phyloP scores from a whole-genome alignment of 2,888 invertebrate species.

The Electrophaes corylata region DNA sequence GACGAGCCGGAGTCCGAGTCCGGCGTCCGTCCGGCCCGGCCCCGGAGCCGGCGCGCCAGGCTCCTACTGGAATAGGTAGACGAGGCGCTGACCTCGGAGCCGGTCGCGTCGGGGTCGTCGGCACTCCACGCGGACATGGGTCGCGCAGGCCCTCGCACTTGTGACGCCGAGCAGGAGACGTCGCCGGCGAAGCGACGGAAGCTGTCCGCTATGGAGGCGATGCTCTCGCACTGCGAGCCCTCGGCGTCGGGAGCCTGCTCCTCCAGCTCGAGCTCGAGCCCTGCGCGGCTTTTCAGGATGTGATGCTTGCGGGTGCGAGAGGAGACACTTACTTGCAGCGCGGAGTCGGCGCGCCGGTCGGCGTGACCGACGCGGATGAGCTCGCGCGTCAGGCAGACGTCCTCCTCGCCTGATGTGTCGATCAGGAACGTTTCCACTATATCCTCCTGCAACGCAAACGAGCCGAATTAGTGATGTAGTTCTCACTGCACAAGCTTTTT shows the following conservation, averaged over 20 bases:
- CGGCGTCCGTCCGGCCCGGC: neutral
- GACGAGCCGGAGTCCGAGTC: neutral
- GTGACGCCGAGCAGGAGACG: conserved; percentile 61
- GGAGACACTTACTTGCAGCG: conserved; percentile 61
- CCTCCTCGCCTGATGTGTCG: conserved; percentile 75
- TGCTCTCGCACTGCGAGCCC: conserved; percentile 7
- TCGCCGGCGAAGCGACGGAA: conserved; percentile 37
- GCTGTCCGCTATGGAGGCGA: conserved; percentile 16
- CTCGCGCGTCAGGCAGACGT: conserved; percentile 76
- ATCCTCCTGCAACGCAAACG: conserved; percentile 46
- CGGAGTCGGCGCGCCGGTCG: conserved; percentile 55
- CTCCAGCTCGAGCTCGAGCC: neutral
- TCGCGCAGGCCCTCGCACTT: conserved; percentile 47
- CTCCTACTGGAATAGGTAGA: neutral
- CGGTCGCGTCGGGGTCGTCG: neutral
- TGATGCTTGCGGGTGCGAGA: too few species aligned
- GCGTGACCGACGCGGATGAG: conserved; percentile 80
- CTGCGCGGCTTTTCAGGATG: neutral
- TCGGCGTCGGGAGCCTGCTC: conserved; percentile 31
- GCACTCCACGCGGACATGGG: conserved; percentile 54
- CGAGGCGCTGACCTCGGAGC: neutral
- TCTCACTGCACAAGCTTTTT: too few species aligned
- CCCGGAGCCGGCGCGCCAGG: neutral
- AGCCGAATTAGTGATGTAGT: too few species aligned
- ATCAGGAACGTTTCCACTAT: conserved; percentile 74